These are phyloP conservation scores for Micrastur ruficollis DNA, from an alignment of 2,797 vertebrate species.

Conservation along the genomic window DNA sequence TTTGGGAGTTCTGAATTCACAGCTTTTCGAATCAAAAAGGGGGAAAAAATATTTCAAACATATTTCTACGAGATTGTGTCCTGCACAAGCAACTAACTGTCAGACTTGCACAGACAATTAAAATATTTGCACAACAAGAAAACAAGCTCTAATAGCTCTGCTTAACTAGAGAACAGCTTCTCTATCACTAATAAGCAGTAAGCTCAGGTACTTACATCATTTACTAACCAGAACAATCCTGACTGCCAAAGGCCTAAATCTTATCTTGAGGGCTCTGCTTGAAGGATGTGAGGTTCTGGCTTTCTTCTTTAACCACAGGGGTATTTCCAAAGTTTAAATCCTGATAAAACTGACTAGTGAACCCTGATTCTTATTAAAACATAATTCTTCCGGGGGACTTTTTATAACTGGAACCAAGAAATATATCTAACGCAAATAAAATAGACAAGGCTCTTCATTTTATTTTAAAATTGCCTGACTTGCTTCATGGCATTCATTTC, in stretches of 20 bases:
- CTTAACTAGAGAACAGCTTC: background rate
- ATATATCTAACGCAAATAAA: constrained; percentile 16
- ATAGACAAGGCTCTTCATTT: background rate
- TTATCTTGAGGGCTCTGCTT: background rate
- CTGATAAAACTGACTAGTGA: background rate
- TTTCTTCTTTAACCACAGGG: constrained; percentile 25
- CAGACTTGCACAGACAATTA: background rate
- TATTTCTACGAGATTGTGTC: background rate
- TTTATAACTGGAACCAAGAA: background rate
- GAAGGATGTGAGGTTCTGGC: background rate
- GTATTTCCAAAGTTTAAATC: background rate
- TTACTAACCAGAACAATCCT: background rate
- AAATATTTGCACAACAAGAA: background rate
- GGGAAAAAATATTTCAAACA: background rate
- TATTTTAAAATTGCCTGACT: constrained; percentile 3
- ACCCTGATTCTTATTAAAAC: background rate
- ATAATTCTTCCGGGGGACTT: background rate
- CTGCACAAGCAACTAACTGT: background rate
- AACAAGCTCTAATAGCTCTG: background rate
- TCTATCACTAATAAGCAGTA: background rate
- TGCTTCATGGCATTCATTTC: background rate
- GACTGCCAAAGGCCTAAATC: background rate
- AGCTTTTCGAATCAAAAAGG: background rate
- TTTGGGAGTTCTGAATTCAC: background rate
- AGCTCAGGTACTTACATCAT: background rate